These are phyloP conservation scores for Stegophylla sp. DNA, from an alignment of 2,888 invertebrate genomes.

Conservation along the genomic window DNA sequence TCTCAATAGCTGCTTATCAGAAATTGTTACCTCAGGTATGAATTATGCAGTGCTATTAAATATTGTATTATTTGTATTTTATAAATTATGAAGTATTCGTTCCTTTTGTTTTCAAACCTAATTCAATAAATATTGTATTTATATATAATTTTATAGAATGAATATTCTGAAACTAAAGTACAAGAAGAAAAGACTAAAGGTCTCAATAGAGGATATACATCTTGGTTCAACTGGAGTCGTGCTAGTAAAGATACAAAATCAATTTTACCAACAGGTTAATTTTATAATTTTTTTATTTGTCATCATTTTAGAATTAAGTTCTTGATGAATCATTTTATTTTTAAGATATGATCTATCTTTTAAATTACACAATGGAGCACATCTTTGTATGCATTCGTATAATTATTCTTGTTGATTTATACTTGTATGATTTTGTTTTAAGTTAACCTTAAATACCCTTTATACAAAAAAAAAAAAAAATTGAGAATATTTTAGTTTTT, in stretches of 20 bases:
- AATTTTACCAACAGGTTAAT: conserved; percentile 14
- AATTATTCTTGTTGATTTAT: too few relatives aligned
- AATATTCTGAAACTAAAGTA: conserved; percentile 41
- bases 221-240: conserved; percentile 70
- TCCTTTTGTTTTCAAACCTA: too few relatives aligned
- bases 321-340: too few relatives aligned
- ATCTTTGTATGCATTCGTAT: too few relatives aligned
- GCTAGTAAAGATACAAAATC: conserved; percentile 55
- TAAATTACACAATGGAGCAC: too few relatives aligned
- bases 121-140: background rate
- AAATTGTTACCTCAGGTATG: conserved; percentile 80
- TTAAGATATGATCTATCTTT: too few relatives aligned
- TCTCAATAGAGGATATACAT: conserved; percentile 65
- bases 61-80: background rate
- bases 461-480: too few relatives aligned
- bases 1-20: conserved; percentile 85
- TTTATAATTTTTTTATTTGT: too few relatives aligned
- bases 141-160: conserved; percentile 20
- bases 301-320: too few relatives aligned
- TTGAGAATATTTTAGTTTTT: too few relatives aligned
- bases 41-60: background rate
- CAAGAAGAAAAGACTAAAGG: conserved; percentile 55
- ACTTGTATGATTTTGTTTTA: background rate
- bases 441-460: too few relatives aligned
- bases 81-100: too few relatives aligned